phyloP scores from a whole-genome alignment of 2,888 invertebrate species.

The Tipula lateralis region DNA sequence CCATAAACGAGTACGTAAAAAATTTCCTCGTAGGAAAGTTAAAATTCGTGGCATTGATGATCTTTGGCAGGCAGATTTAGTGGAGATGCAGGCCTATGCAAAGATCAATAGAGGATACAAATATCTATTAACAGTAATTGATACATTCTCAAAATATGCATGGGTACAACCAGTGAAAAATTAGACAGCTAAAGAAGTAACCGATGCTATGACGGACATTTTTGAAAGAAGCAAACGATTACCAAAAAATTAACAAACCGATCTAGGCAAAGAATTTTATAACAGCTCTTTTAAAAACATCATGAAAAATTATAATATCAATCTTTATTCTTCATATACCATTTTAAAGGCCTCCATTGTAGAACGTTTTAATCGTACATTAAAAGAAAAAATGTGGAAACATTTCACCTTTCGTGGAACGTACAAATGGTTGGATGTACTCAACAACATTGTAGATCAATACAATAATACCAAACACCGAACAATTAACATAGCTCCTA shows the following conservation, averaged over 20 bases:
- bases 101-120: background rate
- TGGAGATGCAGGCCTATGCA: background rate
- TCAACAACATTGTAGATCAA: no score
- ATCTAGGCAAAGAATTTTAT: background rate
- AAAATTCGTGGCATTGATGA: background rate
- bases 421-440: conserved; percentile 38
- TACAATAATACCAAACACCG: conserved; percentile 43
- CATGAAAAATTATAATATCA: background rate
- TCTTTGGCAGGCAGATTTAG: background rate
- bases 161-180: no score
- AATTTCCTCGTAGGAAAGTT: background rate
- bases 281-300: background rate
- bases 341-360: background rate
- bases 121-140: background rate
- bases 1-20: background rate
- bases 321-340: background rate
- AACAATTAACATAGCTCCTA: conserved; percentile 41
- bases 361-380: conserved; percentile 29
- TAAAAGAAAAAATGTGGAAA: conserved; percentile 36
- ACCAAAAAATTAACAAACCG: background rate
- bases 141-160: background rate
- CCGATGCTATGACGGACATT: background rate
- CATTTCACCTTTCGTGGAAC: conserved; percentile 29
- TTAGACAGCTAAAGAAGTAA: background rate
- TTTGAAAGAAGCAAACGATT: background rate